These are phyloP conservation scores for Apogon hyalosoma DNA, from an alignment of 2,797 vertebrate genomes.

Conservation along the genomic window DNA sequence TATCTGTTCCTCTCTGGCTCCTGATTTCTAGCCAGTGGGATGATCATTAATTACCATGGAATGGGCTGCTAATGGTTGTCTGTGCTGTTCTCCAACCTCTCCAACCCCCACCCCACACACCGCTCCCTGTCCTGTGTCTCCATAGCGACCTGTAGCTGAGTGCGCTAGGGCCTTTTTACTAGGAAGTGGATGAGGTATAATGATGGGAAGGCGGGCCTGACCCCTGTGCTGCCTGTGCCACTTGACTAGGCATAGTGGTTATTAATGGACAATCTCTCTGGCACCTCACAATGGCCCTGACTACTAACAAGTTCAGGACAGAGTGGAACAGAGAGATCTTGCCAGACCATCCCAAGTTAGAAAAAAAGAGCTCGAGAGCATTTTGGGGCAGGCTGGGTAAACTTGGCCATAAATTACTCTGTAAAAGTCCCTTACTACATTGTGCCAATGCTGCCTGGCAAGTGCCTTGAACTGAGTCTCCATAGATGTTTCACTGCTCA, in stretches of 20 bases:
- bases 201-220: conserved; percentile 75
- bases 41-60: conserved; percentile 83
- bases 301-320: conserved; percentile 62
- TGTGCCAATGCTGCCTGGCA: conserved; percentile 8
- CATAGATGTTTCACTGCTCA: conserved; percentile 26
- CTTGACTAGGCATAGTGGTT: conserved; percentile 78
- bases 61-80: conserved; percentile 81
- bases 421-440: conserved; percentile 7
- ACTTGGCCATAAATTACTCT: conserved; percentile 47
- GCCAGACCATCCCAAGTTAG: conserved; percentile 28
- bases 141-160: conserved; percentile 82
- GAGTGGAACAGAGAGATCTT: conserved; percentile 19
- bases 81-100: conserved; percentile 53
- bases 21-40: conserved; percentile 74
- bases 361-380: conserved; percentile 38
- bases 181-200: conserved; percentile 72
- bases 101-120: conserved; percentile 44
- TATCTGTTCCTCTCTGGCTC: conserved; percentile 60
- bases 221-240: conserved; percentile 70
- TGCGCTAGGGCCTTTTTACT: conserved; percentile 65
- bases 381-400: conserved; percentile 22
- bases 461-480: conserved; percentile 9
- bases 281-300: conserved; percentile 67
- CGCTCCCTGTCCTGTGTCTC: conserved; percentile 70
- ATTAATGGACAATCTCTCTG: conserved; percentile 76